These are phyloP conservation scores for Oreochromis tanganicae DNA, from an alignment of 2,113 vertebrate genomes.

Conservation along the genomic window DNA sequence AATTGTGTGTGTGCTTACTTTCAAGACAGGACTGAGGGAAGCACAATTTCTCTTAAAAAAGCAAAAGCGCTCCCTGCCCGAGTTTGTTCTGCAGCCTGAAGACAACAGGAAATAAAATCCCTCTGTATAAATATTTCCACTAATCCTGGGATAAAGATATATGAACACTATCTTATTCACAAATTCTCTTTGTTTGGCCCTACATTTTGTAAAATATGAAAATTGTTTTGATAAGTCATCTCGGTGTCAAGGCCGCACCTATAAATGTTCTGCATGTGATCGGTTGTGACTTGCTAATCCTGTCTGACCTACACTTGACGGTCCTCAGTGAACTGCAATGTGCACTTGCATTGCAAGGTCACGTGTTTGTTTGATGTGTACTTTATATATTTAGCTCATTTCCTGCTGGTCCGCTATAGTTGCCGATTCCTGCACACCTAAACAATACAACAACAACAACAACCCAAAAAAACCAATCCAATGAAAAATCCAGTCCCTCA, in stretches of 20 bases:
- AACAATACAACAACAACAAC: background rate
- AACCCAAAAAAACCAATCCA: background rate
- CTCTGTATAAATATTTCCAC: background rate
- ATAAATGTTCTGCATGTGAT: background rate
- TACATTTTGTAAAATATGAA: background rate
- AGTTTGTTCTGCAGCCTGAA: background rate
- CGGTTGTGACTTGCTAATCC: background rate
- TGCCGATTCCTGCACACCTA: background rate
- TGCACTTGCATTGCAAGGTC: background rate
- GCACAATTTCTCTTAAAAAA: background rate
- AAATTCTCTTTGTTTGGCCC: background rate
- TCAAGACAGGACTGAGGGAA: background rate
- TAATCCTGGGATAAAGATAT: background rate
- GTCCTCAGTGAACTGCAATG: background rate
- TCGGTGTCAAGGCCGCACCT: background rate
- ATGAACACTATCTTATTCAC: background rate
- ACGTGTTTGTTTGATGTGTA: background rate
- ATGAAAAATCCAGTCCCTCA: background rate
- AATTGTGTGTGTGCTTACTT: background rate
- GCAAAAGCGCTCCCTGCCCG: background rate
- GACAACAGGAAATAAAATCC: background rate
- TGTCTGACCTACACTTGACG: background rate
- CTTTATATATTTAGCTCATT: background rate
- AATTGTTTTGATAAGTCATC: background rate
- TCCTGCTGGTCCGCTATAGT: background rate